Evolutionary conservation across 53 echinoderm and acorn worm genomes (phyloP), one percentile per base, ranked within the genome.

Genomic region (Holothuria leucospilota): DNA sequence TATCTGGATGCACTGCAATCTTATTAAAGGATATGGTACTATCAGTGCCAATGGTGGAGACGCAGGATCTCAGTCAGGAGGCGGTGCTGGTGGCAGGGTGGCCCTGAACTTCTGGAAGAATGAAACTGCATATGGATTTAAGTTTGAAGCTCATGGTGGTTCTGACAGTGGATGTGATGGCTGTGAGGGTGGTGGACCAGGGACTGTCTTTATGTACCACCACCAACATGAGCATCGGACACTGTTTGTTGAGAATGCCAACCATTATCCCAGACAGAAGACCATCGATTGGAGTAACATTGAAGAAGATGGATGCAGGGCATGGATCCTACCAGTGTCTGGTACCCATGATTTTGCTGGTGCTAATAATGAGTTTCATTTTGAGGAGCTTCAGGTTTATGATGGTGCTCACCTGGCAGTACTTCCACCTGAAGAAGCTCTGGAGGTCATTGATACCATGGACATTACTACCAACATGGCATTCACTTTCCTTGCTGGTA

Each of bases 371-470:
- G 88, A 90, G 77, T 96, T 91, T 49, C 92, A 88, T 82, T 96
- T 96, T 93, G 96, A 96, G 71, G 96, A 96, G 69, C 84, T 96
- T 51, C 96, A 96, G 85, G 90, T 96, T 21, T 96, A 93, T 78
- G 92, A 92, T 52, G 90, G 89, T 51, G 96, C 93, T 59, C 96
- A 96, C 62, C 52, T 96, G 62, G 96, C 96, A 52, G 90, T 93
- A 15, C 49, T 91, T 26, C 82, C 85, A 28, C 82, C 91, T 2
- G 89, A 91, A 28, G 84, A 82, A 29, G 90, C 93, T 2, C 51
- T 71, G 34, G 20, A 23, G 16, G 40, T 71, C 21, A 39, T 71
- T 34, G 86, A 82, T 24, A 60, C 87, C n/a, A 38, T 91, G 15
- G 85, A 75, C 40, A 40, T 63, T 25, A 64, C 25, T 11, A 68